phyloP scores from a whole-genome alignment of 2,113 vertebrate species.

The Scomber colias region DNA sequence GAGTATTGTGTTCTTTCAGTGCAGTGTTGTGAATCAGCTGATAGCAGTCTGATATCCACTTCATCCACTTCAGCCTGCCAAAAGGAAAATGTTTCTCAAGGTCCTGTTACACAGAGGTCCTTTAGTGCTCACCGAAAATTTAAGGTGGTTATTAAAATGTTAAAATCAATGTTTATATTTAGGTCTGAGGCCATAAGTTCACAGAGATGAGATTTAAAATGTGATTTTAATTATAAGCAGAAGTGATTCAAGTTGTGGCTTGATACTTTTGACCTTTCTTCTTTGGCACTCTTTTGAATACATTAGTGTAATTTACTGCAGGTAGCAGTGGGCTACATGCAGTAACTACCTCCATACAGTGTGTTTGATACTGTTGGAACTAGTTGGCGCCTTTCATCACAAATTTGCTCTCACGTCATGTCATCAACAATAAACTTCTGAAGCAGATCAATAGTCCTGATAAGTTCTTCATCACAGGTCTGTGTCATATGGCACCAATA shows the following conservation, averaged over 20 bases:
- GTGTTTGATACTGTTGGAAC: background rate
- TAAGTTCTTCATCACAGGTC: background rate
- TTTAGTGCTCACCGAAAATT: background rate
- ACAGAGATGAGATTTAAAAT: no score
- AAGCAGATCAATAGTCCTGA: slow-evolving; percentile 2
- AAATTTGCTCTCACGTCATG: background rate
- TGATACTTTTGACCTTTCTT: background rate
- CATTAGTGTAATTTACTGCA: no score
- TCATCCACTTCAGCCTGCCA: slow-evolving; percentile 8
- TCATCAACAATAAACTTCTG: background rate
- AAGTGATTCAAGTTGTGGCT: background rate
- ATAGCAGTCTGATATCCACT: background rate
- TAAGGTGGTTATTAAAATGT: background rate
- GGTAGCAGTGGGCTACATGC: no score
- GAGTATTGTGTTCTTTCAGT: slow-evolving; percentile 3
- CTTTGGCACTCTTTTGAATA: no score
- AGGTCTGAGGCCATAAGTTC: no score
- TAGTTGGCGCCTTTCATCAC: background rate
- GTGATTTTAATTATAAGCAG: background rate
- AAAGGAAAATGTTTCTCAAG: background rate
- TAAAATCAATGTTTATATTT: no score
- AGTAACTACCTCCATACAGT: no score
- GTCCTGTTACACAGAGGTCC: background rate
- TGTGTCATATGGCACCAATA: background rate
- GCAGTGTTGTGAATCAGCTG: background rate